These are phyloP conservation scores for Heterodera schachtii DNA, from an alignment of 1,140 invertebrate genomes.

Conservation along the genomic window DNA sequence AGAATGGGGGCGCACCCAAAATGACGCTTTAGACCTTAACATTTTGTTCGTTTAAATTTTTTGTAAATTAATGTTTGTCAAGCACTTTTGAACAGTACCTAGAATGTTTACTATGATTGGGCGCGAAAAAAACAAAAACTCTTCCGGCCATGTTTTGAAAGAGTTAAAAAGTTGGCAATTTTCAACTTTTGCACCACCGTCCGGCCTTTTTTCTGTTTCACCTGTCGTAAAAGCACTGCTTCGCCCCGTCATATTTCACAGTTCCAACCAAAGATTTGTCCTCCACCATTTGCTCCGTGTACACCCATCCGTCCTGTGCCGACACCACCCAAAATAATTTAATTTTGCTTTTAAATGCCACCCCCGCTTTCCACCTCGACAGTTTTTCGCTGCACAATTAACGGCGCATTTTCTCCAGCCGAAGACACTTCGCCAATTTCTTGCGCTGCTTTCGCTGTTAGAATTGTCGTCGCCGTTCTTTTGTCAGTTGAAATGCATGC, in stretches of 20 bases:
- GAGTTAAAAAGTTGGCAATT: no score
- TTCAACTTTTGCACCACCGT: no score
- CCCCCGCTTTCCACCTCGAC: background rate
- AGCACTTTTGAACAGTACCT: no score
- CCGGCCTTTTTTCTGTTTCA: background rate
- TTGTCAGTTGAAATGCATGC: background rate
- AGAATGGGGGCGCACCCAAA: no score
- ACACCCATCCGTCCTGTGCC: background rate
- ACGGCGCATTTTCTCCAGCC: background rate
- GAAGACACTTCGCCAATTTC: background rate
- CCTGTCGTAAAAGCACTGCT: background rate
- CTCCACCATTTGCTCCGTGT: background rate
- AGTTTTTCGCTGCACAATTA: background rate
- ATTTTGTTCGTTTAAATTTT: no score
- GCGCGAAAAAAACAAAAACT: no score
- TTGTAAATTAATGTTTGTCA: no score
- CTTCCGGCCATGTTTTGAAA: no score
- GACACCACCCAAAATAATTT: background rate
- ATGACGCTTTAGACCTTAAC: no score
- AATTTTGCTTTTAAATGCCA: background rate
- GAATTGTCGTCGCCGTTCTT: background rate
- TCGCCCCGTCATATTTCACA: background rate
- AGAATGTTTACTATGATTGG: no score
- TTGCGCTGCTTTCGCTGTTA: background rate
- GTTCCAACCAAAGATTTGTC: background rate